Percentiles rank a stretch among this genome's conserved stretches.
Evolutionary conservation across 92 coral and sea anemone genomes (phyloP).

Genomic region (Porites rus): DNA sequence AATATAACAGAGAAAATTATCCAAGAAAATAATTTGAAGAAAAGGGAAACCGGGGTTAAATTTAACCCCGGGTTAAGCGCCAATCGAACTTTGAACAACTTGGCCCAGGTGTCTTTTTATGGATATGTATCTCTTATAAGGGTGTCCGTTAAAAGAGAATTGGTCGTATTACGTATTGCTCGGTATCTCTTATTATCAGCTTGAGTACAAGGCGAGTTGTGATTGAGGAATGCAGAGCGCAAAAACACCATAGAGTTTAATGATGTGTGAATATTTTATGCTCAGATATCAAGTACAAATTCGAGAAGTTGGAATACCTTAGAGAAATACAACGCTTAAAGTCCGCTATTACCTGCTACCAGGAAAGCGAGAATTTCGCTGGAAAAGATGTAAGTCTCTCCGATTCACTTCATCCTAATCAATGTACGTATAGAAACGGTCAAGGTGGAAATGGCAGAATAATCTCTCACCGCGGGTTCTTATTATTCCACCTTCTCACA

Average conservation of each 20-base stretch:
- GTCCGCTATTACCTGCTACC: slow-evolving; percentile 82
- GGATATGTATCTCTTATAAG: too few species aligned
- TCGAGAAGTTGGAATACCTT: slow-evolving; percentile 90
- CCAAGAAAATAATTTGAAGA: too few species aligned
- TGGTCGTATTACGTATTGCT: too few species aligned
- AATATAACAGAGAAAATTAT: too few species aligned
- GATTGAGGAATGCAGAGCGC: too few species aligned
- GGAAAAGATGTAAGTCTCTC: slow-evolving; percentile 79
- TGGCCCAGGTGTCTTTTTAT: too few species aligned
- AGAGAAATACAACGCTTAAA: slow-evolving; percentile 91
- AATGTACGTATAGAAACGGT: neutral
- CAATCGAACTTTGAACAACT: too few species aligned
- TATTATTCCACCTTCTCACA: neutral
- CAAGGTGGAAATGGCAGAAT: neutral
- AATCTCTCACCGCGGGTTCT: neutral
- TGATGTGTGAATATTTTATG: neutral
- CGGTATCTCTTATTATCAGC: too few species aligned
- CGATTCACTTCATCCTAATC: neutral
- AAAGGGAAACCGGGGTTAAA: too few species aligned
- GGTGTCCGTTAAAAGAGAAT: too few species aligned
- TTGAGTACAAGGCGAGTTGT: too few species aligned
- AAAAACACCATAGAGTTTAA: neutral
- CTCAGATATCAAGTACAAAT: slow-evolving; percentile 82
- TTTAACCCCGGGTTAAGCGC: too few species aligned
- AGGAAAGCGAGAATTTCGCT: slow-evolving; percentile 86